Evolutionary conservation across 2,888 invertebrate genomes (phyloP).

Genomic region (Tuberolachnus salignus): DNA sequence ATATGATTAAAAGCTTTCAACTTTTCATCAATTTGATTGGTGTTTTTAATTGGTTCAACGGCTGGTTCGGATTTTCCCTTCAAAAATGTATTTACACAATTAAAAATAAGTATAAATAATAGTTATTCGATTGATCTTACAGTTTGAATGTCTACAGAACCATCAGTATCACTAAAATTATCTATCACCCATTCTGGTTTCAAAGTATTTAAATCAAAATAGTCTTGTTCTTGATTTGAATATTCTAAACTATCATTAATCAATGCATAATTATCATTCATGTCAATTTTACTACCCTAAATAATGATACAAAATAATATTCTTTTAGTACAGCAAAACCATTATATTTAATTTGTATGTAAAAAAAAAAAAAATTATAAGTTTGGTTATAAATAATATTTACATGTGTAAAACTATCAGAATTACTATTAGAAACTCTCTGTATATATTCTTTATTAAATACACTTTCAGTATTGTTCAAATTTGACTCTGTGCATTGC

Average conservation of each 20-base stretch:
- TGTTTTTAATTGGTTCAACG: neutral
- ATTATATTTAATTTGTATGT: too few relatives aligned
- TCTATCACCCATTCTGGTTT: constrained; percentile 44
- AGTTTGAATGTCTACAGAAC: neutral
- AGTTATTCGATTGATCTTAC: neutral
- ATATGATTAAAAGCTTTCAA: constrained; percentile 8
- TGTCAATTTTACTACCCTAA: neutral
- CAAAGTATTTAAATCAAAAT: constrained; percentile 37
- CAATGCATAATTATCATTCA: neutral
- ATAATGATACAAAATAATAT: neutral
- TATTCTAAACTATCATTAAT: neutral
- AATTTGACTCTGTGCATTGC: neutral
- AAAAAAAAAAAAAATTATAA: neutral
- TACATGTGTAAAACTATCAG: neutral
- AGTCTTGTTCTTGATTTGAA: neutral
- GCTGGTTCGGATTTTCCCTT: neutral
- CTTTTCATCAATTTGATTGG: constrained; percentile 8
- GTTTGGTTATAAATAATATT: neutral
- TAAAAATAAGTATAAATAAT: neutral
- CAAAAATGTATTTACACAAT: neutral
- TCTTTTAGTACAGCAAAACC: too few relatives aligned
- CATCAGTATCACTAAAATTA: constrained; percentile 28
- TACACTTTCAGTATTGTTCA: constrained; percentile 2
- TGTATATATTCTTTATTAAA: constrained; percentile 25
- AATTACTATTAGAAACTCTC: neutral